Conservation (phyloP, 2,113 vertebrate species). For the Eleginops maclovinus region DNA sequence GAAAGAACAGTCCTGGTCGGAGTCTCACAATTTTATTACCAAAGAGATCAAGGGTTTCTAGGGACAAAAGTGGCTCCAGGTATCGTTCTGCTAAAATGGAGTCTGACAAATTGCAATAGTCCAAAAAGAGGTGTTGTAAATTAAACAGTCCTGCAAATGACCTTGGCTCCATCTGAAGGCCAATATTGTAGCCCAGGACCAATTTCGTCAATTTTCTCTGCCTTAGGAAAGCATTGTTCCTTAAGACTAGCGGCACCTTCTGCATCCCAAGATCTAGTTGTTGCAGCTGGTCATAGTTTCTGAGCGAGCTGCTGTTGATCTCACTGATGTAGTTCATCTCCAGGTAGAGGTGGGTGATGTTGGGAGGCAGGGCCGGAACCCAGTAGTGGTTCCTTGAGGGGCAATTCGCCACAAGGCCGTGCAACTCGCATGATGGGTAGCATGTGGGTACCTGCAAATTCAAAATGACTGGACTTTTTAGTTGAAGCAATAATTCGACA, state of each 20-base stretch:
- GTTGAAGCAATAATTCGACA: background rate
- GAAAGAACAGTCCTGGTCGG: conserved; percentile 86
- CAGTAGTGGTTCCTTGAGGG: conserved; percentile 45
- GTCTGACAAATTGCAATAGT: conserved; percentile 75
- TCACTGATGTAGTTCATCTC: conserved; percentile 81
- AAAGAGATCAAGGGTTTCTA: conserved; percentile 84
- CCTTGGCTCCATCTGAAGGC: conserved; percentile 80
- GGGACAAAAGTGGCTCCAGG: conserved; percentile 84
- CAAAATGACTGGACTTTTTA: background rate
- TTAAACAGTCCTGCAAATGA: conserved; percentile 86
- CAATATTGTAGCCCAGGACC: conserved; percentile 76
- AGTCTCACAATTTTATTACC: conserved; percentile 82
- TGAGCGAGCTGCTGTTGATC: conserved; percentile 82
- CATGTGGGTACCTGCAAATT: conserved; percentile 51
- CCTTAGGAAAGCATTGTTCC: conserved; percentile 85
- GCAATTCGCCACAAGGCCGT: conserved; percentile 63
- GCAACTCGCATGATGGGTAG: conserved; percentile 68
- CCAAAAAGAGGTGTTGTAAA: conserved; percentile 80
- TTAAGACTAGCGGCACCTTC: conserved; percentile 70
- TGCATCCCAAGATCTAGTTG: conserved; percentile 82
- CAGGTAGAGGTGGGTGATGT: conserved; percentile 80
- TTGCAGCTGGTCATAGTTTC: conserved; percentile 72
- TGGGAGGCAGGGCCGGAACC: conserved; percentile 82
- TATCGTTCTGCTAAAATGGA: conserved; percentile 83
- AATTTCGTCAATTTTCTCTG: conserved; percentile 82